Base-by-base conservation (phyloP, 2,888 invertebrate genomes). In the Chrysolina haemoptera region DNA sequence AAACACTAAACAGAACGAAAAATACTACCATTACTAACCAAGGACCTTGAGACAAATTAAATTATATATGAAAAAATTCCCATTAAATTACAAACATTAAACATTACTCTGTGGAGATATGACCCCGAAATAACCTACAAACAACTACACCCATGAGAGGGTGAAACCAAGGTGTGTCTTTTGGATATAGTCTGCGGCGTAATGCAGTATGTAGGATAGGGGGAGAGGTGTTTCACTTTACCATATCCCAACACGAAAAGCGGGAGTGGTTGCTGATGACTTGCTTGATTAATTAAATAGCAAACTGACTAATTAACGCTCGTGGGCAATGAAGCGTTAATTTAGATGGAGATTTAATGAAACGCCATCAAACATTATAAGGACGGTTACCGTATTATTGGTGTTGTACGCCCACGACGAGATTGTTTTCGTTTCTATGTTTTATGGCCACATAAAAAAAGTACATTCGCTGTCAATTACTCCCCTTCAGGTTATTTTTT, bases 241-340 rank as follows among this genome's bases (percentile, higher is more conserved):
- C 35, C 27, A 35, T 35, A 27, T 59, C 9, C 12, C 14, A 35
- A 35, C 59, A 59, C 59, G 59, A 59, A n/a, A 59, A 27, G 27
- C 59, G 35, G 59, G 59, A 59, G 59, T 59, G 59, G 59, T 35
- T 59, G 59, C 59, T 59, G 35, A 59, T 59, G 35, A 35, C 27
- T 59, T 59, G 59, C 59, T 35, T n/a, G 59, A 27, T 35, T 59
- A 59, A 59, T 59, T 59, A 59, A 59, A 59, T 59, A 59, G 35
- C 59, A 9, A 59, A 59, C 59, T 35, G 14, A 27, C 59, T 35
- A 59, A 59, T 59, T 59, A 59, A 59, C 59, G 59, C 59, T 35
- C 8, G 10, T 5, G 10, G 59, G n/a, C 10, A 6, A 59, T 27
- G 9, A 27, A 59, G 27, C 59, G 35, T 22, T 59, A 59, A 59